These are phyloP conservation scores for Conistra vaccinii DNA, from an alignment of 2,888 invertebrate genomes.

Conservation along the genomic window DNA sequence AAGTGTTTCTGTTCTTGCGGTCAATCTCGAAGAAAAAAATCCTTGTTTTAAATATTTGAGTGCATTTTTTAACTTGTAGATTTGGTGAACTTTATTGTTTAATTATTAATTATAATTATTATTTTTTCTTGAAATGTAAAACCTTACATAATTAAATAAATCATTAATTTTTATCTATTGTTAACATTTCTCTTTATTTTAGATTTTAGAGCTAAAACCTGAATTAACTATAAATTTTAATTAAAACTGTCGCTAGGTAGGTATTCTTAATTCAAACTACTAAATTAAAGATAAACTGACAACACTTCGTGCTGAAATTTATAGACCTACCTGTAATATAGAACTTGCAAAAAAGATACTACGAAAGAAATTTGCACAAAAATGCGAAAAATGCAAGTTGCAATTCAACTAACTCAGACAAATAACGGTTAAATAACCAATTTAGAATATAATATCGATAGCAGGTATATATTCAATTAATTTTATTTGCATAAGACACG, in stretches of 20 bases:
- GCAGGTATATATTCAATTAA: conserved; percentile 19
- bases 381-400: conserved; percentile 19
- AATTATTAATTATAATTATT: no score
- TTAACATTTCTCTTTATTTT: neutral
- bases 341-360: neutral
- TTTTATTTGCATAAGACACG: conserved; percentile 46
- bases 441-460: conserved; percentile 19
- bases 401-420: conserved; percentile 8
- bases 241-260: neutral
- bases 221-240: neutral
- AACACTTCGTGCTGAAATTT: neutral
- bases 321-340: neutral
- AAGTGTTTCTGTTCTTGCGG: neutral
- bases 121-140: no score
- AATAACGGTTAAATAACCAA: conserved; percentile 36
- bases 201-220: neutral
- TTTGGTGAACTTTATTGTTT: no score
- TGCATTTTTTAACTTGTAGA: neutral
- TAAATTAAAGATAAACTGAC: neutral
- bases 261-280: neutral
- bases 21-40: neutral
- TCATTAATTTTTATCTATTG: no score
- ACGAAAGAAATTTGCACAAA: conserved; percentile 5
- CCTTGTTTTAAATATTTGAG: neutral
- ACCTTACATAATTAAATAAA: no score